Percentiles rank a stretch among this genome's conserved stretches.
These are phyloP conservation scores for Acropternis orthonyx DNA, from an alignment of 2,797 vertebrate genomes.

Conservation along the genomic window DNA sequence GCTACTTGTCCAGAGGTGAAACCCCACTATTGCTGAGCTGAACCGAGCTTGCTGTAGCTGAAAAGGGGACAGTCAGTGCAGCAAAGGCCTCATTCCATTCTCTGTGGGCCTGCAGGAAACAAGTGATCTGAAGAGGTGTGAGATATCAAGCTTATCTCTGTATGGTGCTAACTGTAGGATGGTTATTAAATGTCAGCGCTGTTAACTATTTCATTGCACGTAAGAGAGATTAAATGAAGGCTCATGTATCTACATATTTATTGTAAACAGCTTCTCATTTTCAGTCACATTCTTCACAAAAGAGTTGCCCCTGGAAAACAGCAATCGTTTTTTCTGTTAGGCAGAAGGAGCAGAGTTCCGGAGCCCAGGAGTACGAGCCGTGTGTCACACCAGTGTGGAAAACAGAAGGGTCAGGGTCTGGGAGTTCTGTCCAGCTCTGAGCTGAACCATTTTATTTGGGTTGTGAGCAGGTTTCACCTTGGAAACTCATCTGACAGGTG, in stretches of 20 bases:
- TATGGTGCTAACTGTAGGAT: background rate
- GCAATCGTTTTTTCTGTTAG: background rate
- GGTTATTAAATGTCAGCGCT: background rate
- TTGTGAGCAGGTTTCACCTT: background rate
- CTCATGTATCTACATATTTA: background rate
- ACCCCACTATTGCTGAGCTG: background rate
- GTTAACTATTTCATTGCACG: background rate
- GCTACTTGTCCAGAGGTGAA: background rate
- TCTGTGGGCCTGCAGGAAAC: background rate
- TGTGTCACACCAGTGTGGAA: background rate
- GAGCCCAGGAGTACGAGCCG: rapidly evolving
- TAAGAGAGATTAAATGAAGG: background rate
- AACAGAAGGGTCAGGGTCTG: background rate
- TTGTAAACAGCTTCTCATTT: background rate
- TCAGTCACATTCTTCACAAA: background rate
- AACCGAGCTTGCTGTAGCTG: background rate
- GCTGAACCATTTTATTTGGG: background rate
- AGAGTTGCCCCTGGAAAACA: background rate
- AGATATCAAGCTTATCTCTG: background rate
- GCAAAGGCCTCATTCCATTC: background rate
- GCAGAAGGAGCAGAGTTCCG: background rate
- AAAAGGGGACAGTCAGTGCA: background rate
- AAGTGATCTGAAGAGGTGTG: background rate
- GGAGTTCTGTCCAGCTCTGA: background rate
- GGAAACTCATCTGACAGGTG: background rate